These are phyloP conservation scores for Neolamprologus sp. DNA, from an alignment of 2,113 vertebrate species.

Conservation along the genomic window DNA sequence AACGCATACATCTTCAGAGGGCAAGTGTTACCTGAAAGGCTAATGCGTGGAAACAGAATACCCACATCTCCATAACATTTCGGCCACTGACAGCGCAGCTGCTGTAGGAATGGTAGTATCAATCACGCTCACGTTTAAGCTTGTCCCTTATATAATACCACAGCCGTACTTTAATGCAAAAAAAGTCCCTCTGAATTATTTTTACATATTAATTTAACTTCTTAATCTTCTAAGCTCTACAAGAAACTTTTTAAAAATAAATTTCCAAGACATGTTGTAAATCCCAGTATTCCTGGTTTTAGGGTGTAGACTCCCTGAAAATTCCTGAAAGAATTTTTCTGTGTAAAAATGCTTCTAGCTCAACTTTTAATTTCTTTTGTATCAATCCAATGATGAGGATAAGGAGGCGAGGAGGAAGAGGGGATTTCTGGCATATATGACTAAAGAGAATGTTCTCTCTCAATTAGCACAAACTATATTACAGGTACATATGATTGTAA, in stretches of 20 bases:
- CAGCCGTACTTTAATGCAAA: not conserved
- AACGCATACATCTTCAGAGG: rapidly evolving
- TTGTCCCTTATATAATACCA: not conserved
- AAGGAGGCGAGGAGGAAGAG: not conserved
- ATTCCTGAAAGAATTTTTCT: not conserved
- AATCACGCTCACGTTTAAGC: not conserved
- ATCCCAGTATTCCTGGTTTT: not conserved
- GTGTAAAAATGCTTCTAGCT: not conserved
- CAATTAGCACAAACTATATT: not conserved
- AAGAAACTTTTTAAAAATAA: not conserved
- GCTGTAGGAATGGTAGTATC: not conserved
- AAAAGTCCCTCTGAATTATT: not conserved
- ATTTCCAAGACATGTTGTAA: not conserved
- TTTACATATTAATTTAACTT: not conserved
- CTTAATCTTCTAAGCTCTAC: not conserved
- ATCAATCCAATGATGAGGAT: not conserved
- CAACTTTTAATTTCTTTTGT: not conserved
- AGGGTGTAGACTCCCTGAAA: not conserved
- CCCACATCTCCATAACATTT: rapidly evolving
- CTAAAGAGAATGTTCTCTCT: not conserved
- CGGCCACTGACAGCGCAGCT: conserved; percentile 11
- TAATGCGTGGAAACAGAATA: rapidly evolving
- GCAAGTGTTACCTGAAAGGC: not conserved
- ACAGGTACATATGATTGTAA: not conserved
- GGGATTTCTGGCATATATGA: not conserved